Conservation (phyloP, 2,888 invertebrate species). For the Fragum sueziense region DNA sequence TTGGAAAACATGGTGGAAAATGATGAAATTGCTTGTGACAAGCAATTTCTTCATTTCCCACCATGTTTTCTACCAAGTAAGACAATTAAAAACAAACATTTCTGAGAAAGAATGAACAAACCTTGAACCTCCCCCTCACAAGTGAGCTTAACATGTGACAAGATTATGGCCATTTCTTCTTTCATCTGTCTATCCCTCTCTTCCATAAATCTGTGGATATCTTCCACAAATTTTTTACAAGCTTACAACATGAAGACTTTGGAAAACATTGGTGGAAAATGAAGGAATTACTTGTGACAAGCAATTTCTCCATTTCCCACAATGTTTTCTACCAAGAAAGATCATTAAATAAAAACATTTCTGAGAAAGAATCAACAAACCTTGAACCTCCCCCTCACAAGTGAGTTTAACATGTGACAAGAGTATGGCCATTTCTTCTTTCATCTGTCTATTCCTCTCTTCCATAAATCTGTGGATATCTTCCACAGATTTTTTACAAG, state of each 20-base stretch:
- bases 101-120: no score
- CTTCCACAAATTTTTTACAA: no score
- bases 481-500: slow-evolving; percentile 52
- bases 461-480: slow-evolving; percentile 64
- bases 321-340: no score
- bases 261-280: neutral
- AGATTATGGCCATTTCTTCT: slow-evolving; percentile 59
- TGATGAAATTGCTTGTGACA: no score
- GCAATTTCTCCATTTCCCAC: neutral
- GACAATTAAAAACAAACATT: no score
- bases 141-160: slow-evolving; percentile 52
- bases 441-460: slow-evolving; percentile 58
- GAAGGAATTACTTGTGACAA: neutral
- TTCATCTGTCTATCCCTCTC: slow-evolving; percentile 60
- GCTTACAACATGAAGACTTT: neutral
- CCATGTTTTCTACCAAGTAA: no score
- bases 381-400: slow-evolving; percentile 52
- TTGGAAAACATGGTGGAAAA: no score
- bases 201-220: slow-evolving; percentile 63
- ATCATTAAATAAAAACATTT: no score
- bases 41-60: slow-evolving; percentile 2
- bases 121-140: slow-evolving; percentile 54
- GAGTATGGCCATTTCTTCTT: slow-evolving; percentile 59
- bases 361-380: slow-evolving; percentile 20
- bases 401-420: slow-evolving; percentile 52